A percentile compares a stretch with the other conserved stretches of the same genome.
These are phyloP conservation scores for Pungitius pungitius DNA, from an alignment of 2,113 vertebrate species.

Conservation along the genomic window DNA sequence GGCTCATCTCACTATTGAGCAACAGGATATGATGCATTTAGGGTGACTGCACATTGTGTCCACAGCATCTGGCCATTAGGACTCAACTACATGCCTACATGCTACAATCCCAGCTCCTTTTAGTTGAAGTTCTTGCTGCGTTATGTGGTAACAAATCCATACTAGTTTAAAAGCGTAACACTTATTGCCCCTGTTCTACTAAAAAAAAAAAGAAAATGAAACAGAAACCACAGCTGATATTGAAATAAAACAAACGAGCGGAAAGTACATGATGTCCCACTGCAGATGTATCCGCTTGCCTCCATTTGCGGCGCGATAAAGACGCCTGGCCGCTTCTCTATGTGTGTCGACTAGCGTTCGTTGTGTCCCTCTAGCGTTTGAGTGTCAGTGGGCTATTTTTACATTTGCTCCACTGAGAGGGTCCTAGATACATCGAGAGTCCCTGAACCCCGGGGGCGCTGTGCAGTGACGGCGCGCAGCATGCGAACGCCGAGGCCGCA, in stretches of 20 bases:
- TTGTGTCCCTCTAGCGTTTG: slow-evolving; percentile 39
- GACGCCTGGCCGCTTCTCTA: not conserved
- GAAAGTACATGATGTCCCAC: not conserved
- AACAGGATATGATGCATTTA: slow-evolving; percentile 1
- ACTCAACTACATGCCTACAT: not conserved
- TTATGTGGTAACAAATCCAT: slow-evolving; percentile 31
- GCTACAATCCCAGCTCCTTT: slow-evolving; percentile 14
- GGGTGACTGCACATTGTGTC: not conserved
- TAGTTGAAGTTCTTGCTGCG: not conserved
- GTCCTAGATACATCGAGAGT: slow-evolving; percentile 61
- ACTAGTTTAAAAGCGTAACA: slow-evolving; percentile 11
- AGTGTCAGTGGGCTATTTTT: slow-evolving; percentile 69
- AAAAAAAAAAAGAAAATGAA: slow-evolving; percentile 3
- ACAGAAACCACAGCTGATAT: not conserved
- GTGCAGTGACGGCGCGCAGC: slow-evolving; percentile 25
- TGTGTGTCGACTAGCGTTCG: slow-evolving; percentile 8
- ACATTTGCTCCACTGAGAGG: slow-evolving; percentile 65
- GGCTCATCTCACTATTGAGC: not conserved
- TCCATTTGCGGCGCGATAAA: not conserved
- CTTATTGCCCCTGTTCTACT: slow-evolving; percentile 8
- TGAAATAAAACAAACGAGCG: not conserved
- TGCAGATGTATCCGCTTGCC: not conserved
- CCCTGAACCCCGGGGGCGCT: slow-evolving; percentile 51
- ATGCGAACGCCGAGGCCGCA: slow-evolving; percentile 24
- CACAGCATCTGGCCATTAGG: slow-evolving; percentile 7